Base-by-base conservation (phyloP, 2,113 vertebrate species). In the Neoarius graeffei region DNA sequence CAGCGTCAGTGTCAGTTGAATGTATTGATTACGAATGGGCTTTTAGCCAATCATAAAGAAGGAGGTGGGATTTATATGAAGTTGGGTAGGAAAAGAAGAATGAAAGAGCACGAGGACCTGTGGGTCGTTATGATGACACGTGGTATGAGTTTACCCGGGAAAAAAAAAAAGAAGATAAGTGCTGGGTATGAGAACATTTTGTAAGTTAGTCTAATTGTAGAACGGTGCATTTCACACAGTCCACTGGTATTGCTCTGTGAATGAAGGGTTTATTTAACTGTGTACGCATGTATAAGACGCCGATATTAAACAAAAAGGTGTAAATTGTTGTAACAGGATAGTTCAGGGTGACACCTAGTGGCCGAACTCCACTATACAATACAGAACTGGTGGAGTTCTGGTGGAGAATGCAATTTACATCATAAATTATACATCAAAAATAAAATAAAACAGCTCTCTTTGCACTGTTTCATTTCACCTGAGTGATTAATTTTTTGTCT, bases 111-210 rank as follows among this genome's bases (percentile, higher is more conserved):
- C 81, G 69, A 83, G 81, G 66, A 91, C 73, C 79, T 35, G 62
- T 48, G 87, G 90, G 91, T 90, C 91, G 91, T 64, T 10, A 10
- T 17, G 3, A 27, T 69, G 90, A 90, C 94, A 95, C 94, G 94
- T 94, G 94, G 91, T 91, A 57, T 4, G 59, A 62, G 80, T 54
- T 90, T 88, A 86, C 87, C 87, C 85, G 89, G 86, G 86, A 83
- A 4, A 4, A 42, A 42, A 42, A 42, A 42, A 42, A 35, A 83
- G n/a, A 87, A 11, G 54, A 30, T 48, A 6, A 48, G n/a, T 60
- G 66, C 23, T 48, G 42, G 59, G 25, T 42, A 30, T 7, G 48
- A 67, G 74, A 69, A 86, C 48, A 80, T 42, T 35, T 14, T 77
- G 35, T 76, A 42, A 42, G 42, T 42, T 42, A 50, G 56, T 42